Conservation (phyloP, 2,113 vertebrate species). For the Hylia prasina region DNA sequence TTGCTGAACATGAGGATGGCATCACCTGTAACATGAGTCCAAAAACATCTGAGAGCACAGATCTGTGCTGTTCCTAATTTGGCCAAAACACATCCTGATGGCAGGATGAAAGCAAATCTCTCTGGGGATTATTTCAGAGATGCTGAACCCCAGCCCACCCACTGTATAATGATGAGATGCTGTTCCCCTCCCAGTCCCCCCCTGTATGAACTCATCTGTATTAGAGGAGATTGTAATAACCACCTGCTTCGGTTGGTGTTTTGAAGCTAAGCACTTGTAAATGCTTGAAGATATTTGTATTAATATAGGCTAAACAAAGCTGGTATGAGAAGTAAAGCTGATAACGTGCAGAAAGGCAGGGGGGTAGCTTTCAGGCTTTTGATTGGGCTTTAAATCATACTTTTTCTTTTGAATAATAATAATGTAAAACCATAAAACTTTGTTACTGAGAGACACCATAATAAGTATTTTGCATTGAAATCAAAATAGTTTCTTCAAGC, state of each 20-base stretch:
- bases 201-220: background rate
- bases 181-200: background rate
- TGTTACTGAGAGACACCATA: background rate
- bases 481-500: background rate
- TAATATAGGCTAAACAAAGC: background rate
- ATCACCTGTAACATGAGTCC: background rate
- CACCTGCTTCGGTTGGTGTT: background rate
- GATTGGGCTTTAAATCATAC: background rate
- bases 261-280: background rate
- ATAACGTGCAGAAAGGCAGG: background rate
- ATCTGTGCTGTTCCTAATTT: background rate
- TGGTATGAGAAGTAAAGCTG: background rate
- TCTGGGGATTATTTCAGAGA: background rate
- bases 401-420: background rate
- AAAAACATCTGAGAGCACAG: accelerated
- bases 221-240: background rate
- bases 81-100: background rate
- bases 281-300: background rate
- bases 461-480: background rate
- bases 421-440: background rate
- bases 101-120: background rate
- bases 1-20: background rate
- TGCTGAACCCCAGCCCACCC: background rate
- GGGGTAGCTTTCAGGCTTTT: background rate
- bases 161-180: background rate